These are phyloP conservation scores for Sebastes miniatus DNA, from an alignment of 2,797 vertebrate species.

Conservation along the genomic window DNA sequence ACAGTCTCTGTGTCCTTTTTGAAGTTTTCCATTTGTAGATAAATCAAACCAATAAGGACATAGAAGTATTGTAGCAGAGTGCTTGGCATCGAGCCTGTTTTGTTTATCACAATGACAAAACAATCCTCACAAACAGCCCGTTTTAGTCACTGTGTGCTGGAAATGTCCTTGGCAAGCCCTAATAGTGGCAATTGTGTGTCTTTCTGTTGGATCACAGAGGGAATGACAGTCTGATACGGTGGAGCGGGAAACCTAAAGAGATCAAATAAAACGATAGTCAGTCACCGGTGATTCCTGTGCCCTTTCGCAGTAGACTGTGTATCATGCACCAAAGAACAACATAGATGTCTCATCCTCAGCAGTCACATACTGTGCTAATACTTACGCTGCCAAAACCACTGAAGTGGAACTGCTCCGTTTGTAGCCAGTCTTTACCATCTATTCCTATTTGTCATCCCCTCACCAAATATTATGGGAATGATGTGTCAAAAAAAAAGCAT, in stretches of 20 bases:
- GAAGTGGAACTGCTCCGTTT: constrained; percentile 63
- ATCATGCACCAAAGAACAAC: constrained; percentile 71
- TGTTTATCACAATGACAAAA: constrained; percentile 62
- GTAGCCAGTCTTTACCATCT: constrained; percentile 50
- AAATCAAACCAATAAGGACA: constrained; percentile 55
- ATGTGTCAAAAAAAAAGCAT: constrained; percentile 48
- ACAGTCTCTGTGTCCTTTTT: constrained; percentile 41
- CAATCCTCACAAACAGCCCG: constrained; percentile 53
- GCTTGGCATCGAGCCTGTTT: constrained; percentile 53
- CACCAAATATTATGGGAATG: constrained; percentile 55
- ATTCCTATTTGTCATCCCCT: constrained; percentile 50
- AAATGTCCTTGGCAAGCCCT: constrained; percentile 67
- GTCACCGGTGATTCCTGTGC: constrained; percentile 68
- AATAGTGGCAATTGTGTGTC: constrained; percentile 68
- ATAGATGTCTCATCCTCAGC: constrained; percentile 67
- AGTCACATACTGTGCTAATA: constrained; percentile 67
- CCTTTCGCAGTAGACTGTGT: constrained; percentile 71
- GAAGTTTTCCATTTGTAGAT: constrained; percentile 55
- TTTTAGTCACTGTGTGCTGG: constrained; percentile 56
- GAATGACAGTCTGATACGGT: constrained; percentile 65
- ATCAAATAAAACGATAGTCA: constrained; percentile 77
- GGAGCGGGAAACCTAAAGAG: constrained; percentile 69
- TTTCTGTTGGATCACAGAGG: constrained; percentile 73
- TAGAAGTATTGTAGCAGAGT: constrained; percentile 35
- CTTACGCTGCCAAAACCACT: constrained; percentile 65